Percentiles rank a stretch among this genome's conserved stretches.
Conservation (phyloP, 35 echinoderm and acorn worm species). For the Chiridota heheva region DNA sequence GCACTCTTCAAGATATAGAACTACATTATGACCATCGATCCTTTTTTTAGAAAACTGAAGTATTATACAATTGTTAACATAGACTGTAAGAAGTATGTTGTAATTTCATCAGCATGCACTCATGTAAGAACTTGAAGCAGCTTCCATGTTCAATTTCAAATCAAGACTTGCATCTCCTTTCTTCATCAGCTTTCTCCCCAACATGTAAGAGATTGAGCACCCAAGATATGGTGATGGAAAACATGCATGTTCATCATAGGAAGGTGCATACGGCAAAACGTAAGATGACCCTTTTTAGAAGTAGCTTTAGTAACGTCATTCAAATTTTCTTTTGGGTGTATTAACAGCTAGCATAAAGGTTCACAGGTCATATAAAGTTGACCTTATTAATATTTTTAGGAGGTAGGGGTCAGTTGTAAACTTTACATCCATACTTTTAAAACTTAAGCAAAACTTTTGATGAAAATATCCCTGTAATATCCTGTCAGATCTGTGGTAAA, state of each 20-base stretch:
- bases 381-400: neutral
- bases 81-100: no score
- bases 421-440: neutral
- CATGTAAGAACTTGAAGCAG: no score
- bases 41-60: no score
- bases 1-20: no score
- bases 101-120: no score
- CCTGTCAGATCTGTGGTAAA: no score
- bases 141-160: no score
- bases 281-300: no score
- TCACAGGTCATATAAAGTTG: neutral
- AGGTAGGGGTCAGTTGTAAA: neutral
- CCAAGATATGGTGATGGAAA: slow-evolving; percentile 41
- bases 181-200: slow-evolving; percentile 38
- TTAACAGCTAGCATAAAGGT: neutral
- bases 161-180: no score
- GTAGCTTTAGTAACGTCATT: no score
- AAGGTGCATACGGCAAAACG: slow-evolving; percentile 47
- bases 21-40: no score
- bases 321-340: neutral
- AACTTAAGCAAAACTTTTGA: neutral
- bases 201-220: slow-evolving; percentile 38
- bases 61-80: no score
- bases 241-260: slow-evolving; percentile 36
- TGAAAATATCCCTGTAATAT: neutral